Conservation (phyloP, 1,140 invertebrate genomes). For the Drosophila pseudoobscura region DNA sequence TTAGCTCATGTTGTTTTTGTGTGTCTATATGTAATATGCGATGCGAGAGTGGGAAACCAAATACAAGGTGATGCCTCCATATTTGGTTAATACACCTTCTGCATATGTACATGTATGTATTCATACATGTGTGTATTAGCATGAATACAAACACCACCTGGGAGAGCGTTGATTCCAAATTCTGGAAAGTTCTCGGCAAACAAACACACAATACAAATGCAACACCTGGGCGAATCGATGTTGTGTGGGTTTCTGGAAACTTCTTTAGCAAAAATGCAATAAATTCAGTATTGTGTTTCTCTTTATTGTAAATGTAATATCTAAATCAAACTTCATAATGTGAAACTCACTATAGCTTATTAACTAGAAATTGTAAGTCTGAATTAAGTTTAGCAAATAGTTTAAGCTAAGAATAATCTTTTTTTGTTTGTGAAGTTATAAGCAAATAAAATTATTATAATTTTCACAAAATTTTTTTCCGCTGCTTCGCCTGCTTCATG, state of each 20-base stretch:
- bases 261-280: constrained; percentile 10
- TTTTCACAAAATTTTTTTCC: constrained; percentile 46
- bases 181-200: constrained; percentile 1
- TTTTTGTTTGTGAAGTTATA: constrained; percentile 58
- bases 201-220: background rate
- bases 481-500: constrained; percentile 14
- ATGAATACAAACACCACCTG: background rate
- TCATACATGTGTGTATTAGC: background rate
- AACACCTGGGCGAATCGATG: background rate
- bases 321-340: constrained; percentile 75
- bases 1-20: too few species aligned
- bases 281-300: constrained; percentile 54
- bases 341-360: constrained; percentile 62
- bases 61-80: background rate
- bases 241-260: background rate
- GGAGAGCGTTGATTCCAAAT: background rate
- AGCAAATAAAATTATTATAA: constrained; percentile 58
- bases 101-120: background rate
- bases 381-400: constrained; percentile 70
- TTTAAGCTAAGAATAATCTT: constrained; percentile 57
- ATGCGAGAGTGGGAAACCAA: too few species aligned
- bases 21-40: too few species aligned
- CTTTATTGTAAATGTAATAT: constrained; percentile 70
- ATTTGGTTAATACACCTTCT: too few species aligned
- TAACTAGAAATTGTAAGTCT: constrained; percentile 71